Evolutionary conservation across 2,888 invertebrate genomes (phyloP).

Genomic region (Stramonita haemastoma): DNA sequence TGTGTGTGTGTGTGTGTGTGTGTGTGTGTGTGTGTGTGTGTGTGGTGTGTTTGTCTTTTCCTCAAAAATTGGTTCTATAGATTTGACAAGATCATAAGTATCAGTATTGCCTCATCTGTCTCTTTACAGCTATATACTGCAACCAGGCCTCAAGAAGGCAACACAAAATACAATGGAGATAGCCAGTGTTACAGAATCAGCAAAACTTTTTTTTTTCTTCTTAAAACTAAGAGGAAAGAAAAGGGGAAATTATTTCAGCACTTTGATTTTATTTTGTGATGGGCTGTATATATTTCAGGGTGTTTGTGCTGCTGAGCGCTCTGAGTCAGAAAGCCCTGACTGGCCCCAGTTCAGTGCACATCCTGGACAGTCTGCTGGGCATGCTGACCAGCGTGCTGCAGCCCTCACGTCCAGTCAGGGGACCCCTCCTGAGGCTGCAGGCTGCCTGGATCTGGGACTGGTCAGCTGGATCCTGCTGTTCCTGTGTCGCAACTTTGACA

Average conservation of each 20-base stretch:
- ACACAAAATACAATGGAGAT: too few relatives aligned
- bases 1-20: neutral
- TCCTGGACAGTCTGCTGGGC: constrained; percentile 73
- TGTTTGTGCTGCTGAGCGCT: constrained; percentile 91
- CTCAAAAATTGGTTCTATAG: too few relatives aligned
- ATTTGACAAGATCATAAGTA: too few relatives aligned
- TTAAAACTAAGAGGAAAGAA: neutral
- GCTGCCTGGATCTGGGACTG: constrained; percentile 82
- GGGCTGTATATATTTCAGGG: constrained; percentile 79
- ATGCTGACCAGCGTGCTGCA: constrained; percentile 79
- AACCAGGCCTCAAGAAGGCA: too few relatives aligned
- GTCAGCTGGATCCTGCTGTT: constrained; percentile 88
- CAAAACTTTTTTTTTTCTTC: neutral
- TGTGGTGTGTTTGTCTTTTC: too few relatives aligned
- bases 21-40: neutral
- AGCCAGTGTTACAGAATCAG: too few relatives aligned
- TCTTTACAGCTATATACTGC: too few relatives aligned
- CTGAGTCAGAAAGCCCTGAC: constrained; percentile 88
- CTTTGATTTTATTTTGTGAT: neutral
- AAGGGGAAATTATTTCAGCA: too few relatives aligned
- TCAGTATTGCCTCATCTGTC: too few relatives aligned
- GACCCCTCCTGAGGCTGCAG: constrained; percentile 43
- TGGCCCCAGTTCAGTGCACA: constrained; percentile 68
- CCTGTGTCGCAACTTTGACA: constrained; percentile 85
- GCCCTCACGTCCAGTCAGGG: constrained; percentile 49